phyloP scores from a whole-genome alignment of 2,797 vertebrate genomes.

The Apogon talboti region DNA sequence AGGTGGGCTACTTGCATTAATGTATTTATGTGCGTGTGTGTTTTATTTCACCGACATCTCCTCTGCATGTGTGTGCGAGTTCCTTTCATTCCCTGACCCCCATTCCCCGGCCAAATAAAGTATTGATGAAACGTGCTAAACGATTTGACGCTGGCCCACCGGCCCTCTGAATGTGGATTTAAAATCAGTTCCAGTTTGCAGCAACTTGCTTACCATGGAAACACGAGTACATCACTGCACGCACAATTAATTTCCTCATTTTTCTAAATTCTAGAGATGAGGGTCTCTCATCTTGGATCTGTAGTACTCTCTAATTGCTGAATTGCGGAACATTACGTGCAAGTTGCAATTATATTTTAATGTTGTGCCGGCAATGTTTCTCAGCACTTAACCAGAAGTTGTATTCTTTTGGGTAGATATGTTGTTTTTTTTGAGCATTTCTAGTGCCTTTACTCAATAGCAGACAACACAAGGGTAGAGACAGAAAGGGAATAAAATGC shows the following conservation, averaged over 20 bases:
- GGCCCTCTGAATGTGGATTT: constrained; percentile 46
- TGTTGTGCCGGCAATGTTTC: not conserved
- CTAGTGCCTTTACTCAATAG: too few relatives aligned
- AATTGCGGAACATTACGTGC: not conserved
- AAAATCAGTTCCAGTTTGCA: constrained; percentile 43
- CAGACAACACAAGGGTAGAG: too few relatives aligned
- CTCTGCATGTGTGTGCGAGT: constrained; percentile 31
- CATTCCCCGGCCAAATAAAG: constrained; percentile 60
- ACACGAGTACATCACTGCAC: constrained; percentile 7
- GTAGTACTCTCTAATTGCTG: not conserved
- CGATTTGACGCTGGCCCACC: constrained; percentile 44
- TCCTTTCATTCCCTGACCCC: constrained; percentile 47
- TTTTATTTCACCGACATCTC: constrained; percentile 20
- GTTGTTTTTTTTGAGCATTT: too few relatives aligned
- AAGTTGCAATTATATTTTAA: not conserved
- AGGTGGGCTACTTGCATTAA: constrained; percentile 9
- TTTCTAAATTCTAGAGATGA: not conserved
- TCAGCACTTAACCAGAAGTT: too few relatives aligned
- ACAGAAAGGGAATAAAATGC: too few relatives aligned
- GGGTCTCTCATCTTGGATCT: not conserved
- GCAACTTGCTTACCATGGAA: constrained; percentile 24
- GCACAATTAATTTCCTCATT: constrained; percentile 1
- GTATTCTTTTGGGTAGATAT: too few relatives aligned
- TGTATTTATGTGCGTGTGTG: constrained; percentile 19
- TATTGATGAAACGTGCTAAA: constrained; percentile 70